Evolutionary conservation across 2,797 vertebrate species (phyloP), one percentile per base, ranked within the genome.

Genomic region (Chelidonichthys spinosus): DNA sequence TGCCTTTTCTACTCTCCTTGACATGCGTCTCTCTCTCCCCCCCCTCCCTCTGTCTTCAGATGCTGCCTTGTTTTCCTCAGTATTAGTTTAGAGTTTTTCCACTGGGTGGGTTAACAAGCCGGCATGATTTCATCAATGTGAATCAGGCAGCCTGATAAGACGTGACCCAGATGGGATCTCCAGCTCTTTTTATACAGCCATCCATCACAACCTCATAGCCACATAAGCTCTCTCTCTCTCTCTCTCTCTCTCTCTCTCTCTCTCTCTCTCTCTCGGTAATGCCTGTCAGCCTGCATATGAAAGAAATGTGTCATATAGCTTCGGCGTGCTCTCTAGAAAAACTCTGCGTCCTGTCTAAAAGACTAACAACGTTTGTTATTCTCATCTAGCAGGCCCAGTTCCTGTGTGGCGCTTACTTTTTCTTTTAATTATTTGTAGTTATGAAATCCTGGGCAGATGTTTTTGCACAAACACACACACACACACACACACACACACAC

Each of bases 111-210:
- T 91, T 91, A 88, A 91, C 89, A 88, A 85, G 89, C 83, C 59
- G 33, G 69, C 87, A 79, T 90, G 90, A 91, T 92, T 91, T 90
- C 89, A 92, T 91, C 90, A 87, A 87, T 84, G 82, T 70, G 88
- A 89, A 84, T 91, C 89, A 86, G 86, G 89, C 87, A 85, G 83
- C 78, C 85, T 74, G 82, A 91, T 89, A 89, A 90, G 89, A 91
- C 76, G 74, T 87, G 90, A 90, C 90, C 86, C 91, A 93, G 89
- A 92, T 91, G 88, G 85, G 83, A 87, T 87, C 85, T 83, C 72
- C 67, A 15, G 81, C 63, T 82, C 79, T 82, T 87, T 85, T 89
- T 78, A 84, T 81, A 83, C 83, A 81, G 79, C 83, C 82, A 82
- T 92, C 86, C 85, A 84, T 90, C 87, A 89, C 2, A n/a, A 62